Evolutionary conservation across 2,113 vertebrate genomes (phyloP), one percentile per base, ranked within the genome.

Genomic region (Microcebus tavaratra): DNA sequence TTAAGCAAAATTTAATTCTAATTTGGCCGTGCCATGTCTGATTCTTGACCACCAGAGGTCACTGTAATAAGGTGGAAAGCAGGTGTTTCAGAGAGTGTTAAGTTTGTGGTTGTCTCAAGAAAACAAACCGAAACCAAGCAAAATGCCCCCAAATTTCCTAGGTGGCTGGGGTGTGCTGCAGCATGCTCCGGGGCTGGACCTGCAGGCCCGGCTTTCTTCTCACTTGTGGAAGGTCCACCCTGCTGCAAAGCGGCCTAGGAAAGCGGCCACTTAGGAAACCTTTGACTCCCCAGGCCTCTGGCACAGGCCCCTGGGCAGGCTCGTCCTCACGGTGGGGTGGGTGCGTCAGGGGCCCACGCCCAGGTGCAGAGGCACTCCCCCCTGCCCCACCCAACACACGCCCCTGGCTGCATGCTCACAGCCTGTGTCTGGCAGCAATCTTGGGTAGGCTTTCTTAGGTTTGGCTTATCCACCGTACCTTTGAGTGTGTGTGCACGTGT

Each of bases 1-100:
- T 88, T 12, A 63, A 50, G 57, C 55, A 7, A 21, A 57, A 34
- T 89, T 96, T 79, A 59, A 50, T 84, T 96, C 80, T 94, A 76
- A 88, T 94, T 95, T 88, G 84, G 80, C 65, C 45, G 6, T 97
- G 98, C 88, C 96, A 3, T 94, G 88, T 29, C 80, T 4, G 23
- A 9, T 14, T 88, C 86, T 61, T 95, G 96, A 89, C 98, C 98
- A 98, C 97, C 97, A 98, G 98, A 98, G 98, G 98, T 96, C 98
- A 97, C 97, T 97, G 97, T 95, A 96, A 98, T 93, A 97, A 98
- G 98, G 98, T 98, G 15, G 96, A 97, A 98, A 90, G 90, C 97
- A 98, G 98, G 97, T 98, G 95, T 92, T 96, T 17, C 61, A 5
- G 84, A n/a, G 14, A 21, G 6, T 73, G 80, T 76, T 55, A 82